Conservation (phyloP, 2,888 invertebrate species). For the Calliscelio sp. region DNA sequence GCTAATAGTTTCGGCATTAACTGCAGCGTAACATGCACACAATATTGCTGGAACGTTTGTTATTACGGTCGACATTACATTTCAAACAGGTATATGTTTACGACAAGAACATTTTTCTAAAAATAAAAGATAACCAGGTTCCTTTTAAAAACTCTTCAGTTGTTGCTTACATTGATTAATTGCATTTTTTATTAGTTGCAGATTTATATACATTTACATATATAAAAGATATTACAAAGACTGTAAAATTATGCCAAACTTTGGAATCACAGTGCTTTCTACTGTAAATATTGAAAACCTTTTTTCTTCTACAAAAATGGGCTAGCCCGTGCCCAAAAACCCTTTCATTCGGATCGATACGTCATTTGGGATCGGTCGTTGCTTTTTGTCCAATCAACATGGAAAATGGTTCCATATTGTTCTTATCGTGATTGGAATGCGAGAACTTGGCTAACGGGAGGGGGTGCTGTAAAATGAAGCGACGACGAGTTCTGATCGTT, state of each 20-base stretch:
- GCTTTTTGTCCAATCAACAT: slow-evolving; percentile 57
- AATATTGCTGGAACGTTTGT: slow-evolving; percentile 52
- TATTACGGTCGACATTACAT: slow-evolving; percentile 49
- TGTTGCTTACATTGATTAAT: slow-evolving; percentile 55
- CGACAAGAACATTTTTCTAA: slow-evolving; percentile 44
- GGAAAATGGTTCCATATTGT: slow-evolving; percentile 61
- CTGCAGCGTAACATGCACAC: slow-evolving; percentile 50
- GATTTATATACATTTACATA: too few species aligned
- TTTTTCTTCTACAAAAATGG: slow-evolving; percentile 16
- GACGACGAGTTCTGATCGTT: slow-evolving; percentile 57
- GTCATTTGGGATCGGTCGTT: slow-evolving; percentile 10
- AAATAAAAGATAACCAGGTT: slow-evolving; percentile 25
- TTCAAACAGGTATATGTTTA: slow-evolving; percentile 36
- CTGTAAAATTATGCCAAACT: too few species aligned
- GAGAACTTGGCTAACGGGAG: slow-evolving; percentile 40
- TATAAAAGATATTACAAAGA: too few species aligned
- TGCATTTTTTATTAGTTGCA: too few species aligned
- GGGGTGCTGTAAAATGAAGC: slow-evolving; percentile 65
- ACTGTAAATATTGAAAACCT: too few species aligned
- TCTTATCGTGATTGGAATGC: slow-evolving; percentile 66
- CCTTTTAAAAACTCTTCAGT: too few species aligned
- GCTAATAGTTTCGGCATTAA: slow-evolving; percentile 58
- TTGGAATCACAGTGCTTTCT: too few species aligned
- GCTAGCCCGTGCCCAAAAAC: slow-evolving; percentile 18
- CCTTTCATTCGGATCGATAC: slow-evolving; percentile 25